Percentiles rank a stretch among this genome's conserved stretches.
phyloP scores from a whole-genome alignment of 1,140 invertebrate species.

The Heliothis subflexa region DNA sequence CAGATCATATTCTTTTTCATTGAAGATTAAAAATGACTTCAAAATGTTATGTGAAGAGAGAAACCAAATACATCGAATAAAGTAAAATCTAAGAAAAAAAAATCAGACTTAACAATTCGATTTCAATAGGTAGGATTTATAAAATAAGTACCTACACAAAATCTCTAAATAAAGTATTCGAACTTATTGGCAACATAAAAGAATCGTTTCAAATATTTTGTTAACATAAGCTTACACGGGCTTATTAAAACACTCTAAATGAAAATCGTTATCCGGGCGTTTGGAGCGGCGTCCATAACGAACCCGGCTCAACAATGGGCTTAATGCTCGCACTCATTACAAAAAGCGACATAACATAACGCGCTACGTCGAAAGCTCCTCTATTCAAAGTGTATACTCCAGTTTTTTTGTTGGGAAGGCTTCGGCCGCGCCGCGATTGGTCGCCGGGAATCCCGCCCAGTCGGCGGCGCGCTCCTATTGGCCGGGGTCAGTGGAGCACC shows the following conservation, averaged over 20 bases:
- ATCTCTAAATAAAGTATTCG: conserved; percentile 15
- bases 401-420: conserved; percentile 82
- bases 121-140: conserved; percentile 9
- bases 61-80: background rate
- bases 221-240: conserved; percentile 77
- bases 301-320: conserved; percentile 84
- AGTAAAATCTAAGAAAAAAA: conserved; percentile 2
- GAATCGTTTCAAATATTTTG: conserved; percentile 51
- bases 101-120: background rate
- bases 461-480: conserved; percentile 63
- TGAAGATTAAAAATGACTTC: too few species aligned
- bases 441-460: conserved; percentile 68
- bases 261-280: conserved; percentile 84
- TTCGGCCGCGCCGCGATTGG: conserved; percentile 67
- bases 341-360: conserved; percentile 85
- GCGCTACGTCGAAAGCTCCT: conserved; percentile 82
- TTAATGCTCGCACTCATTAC: conserved; percentile 85
- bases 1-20: too few species aligned
- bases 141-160: conserved; percentile 12
- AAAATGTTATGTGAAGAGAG: background rate
- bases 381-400: conserved; percentile 84
- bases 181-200: conserved; percentile 45
- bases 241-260: conserved; percentile 85
- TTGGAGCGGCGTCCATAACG: conserved; percentile 83
- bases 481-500: conserved; percentile 77